These are phyloP conservation scores for Myiozetetes cayanensis DNA, from an alignment of 2,113 vertebrate genomes.

Conservation along the genomic window DNA sequence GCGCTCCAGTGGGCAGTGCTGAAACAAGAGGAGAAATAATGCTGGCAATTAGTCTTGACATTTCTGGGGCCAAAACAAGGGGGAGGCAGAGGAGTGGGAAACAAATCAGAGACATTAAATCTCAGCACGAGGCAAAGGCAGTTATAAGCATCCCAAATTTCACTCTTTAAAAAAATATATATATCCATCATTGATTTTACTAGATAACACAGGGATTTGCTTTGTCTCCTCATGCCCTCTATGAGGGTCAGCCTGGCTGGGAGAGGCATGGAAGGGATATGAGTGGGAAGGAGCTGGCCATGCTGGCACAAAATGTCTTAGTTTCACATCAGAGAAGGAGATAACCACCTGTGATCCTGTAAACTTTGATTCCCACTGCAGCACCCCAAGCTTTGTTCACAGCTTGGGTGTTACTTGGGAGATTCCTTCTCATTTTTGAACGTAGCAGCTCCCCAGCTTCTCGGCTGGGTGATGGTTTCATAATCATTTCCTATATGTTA, in stretches of 20 bases:
- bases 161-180: background rate
- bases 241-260: accelerated
- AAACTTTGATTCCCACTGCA: background rate
- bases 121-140: background rate
- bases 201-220: background rate
- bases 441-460: background rate
- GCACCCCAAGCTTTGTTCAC: background rate
- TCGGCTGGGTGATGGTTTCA: background rate
- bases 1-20: background rate
- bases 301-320: background rate
- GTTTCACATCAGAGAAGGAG: background rate
- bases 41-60: background rate
- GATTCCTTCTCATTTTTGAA: background rate
- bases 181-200: background rate
- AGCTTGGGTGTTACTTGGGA: background rate
- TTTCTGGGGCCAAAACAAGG: background rate
- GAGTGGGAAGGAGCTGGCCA: background rate
- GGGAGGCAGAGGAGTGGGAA: background rate
- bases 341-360: background rate
- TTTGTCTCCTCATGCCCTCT: background rate
- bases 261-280: background rate
- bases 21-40: background rate
- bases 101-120: background rate
- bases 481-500: conserved; percentile 6
- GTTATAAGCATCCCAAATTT: background rate